Base-by-base conservation (phyloP, 2,888 invertebrate species). In the Anaspis maculata region DNA sequence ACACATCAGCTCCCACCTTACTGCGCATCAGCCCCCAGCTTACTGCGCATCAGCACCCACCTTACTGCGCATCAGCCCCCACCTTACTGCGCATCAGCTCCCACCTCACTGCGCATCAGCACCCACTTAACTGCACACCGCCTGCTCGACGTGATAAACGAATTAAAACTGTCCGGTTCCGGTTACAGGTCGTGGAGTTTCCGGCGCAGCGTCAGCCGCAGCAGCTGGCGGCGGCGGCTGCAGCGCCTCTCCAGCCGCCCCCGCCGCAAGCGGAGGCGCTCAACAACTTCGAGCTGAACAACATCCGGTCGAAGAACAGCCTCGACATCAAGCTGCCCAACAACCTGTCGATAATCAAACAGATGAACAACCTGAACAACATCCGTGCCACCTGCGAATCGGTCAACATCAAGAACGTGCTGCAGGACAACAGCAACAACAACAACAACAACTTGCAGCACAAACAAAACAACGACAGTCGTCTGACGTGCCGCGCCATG, bases 161-260 rank as follows among this genome's bases (percentile, higher is more conserved):
- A n/a, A n/a, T n/a, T n/a, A n/a, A n/a, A n/a, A n/a, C n/a, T n/a
- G n/a, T n/a, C n/a, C n/a, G n/a, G n/a, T n/a, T n/a, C n/a, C n/a
- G n/a, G n/a, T n/a, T n/a, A n/a, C n/a, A n/a, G n/a, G n/a, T 83
- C 0, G 83, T 84, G 0, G 86, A 87, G 56, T 84, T 84, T 55
- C 77, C 77, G 1, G 67, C 68, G 7, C 55, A 61, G 35, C 51
- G 60, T 23, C 59, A n/a, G n/a, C n/a, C n/a, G n/a, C n/a, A n/a
- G n/a, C n/a, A n/a, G n/a, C n/a, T n/a, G n/a, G n/a, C n/a, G n/a
- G n/a, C n/a, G n/a, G n/a, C n/a, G n/a, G n/a, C n/a, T n/a, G n/a
- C n/a, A n/a, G n/a, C n/a, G n/a, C n/a, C n/a, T n/a, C n/a, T n/a
- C n/a, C n/a, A n/a, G n/a, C n/a, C n/a, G n/a, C n/a, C n/a, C n/a